Evolutionary conservation across 2,797 vertebrate species (phyloP).

Genomic region (Euphonia xanthogaster): DNA sequence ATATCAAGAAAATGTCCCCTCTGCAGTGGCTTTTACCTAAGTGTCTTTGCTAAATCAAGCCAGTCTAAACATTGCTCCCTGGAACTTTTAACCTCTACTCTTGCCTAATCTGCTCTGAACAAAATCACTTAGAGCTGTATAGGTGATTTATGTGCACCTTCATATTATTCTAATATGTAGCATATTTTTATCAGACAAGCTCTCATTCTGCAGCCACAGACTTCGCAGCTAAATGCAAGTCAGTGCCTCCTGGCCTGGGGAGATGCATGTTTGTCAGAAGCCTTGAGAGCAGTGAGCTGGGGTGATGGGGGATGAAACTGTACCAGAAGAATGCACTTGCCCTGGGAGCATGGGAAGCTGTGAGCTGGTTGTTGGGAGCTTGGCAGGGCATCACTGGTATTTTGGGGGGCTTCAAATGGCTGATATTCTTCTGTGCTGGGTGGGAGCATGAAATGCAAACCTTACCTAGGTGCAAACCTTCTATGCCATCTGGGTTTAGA

Average conservation of each 20-base stretch:
- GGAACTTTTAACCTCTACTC: not conserved
- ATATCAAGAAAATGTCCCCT: not conserved
- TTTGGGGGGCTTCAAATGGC: not conserved
- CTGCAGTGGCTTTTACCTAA: not conserved
- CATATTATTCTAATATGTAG: not conserved
- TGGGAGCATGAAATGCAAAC: not conserved
- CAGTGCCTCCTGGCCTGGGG: not conserved
- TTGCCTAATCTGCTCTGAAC: not conserved
- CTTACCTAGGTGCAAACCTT: not conserved
- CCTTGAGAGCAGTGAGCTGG: not conserved
- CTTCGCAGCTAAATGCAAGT: not conserved
- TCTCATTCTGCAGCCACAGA: not conserved
- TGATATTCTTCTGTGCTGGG: not conserved
- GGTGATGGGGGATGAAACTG: not conserved
- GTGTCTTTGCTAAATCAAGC: not conserved
- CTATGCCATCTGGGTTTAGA: not conserved
- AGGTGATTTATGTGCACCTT: not conserved
- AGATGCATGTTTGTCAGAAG: not conserved
- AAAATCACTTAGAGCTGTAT: not conserved
- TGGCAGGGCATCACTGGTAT: not conserved
- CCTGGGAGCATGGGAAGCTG: not conserved
- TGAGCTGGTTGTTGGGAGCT: not conserved
- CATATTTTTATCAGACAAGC: not conserved
- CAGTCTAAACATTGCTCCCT: not conserved
- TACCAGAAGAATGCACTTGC: no score